Evolutionary conservation across 2,888 invertebrate species (phyloP), one percentile per base, ranked within the genome.

Genomic region (Azorinus chamasolen): DNA sequence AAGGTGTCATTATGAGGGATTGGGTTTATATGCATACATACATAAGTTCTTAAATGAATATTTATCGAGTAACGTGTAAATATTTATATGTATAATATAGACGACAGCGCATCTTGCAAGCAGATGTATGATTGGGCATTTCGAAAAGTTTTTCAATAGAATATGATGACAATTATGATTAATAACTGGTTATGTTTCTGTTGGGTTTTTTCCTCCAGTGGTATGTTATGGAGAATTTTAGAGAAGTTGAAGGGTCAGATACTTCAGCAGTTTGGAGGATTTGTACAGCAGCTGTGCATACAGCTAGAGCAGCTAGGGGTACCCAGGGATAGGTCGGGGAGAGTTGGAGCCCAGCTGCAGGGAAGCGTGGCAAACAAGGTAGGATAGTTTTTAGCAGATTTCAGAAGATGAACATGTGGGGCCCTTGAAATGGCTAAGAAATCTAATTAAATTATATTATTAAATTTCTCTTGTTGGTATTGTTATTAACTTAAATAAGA

Each of bases 281-380:
- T 83, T 45, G 72, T 58, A 5, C 16, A n/a, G 5, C 59, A 75
- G 10, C 61, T 85, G 0, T 51, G 70, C 25, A 20, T 25, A 18
- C 74, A 83, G 24, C 72, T 87, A 8, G 46, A 63, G 8, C 37
- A 54, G 1, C 63, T 70, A 0, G 79, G 73, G 18, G 64, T 84
- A 8, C 55, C 64, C 8, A 20, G 20, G 2, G 55, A 62, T 16
- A 69, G 79, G 25, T 69, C 71, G 16, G 55, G 65, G 16, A 59
- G 77, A 43, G 77, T 81, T 16, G 58, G 69, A 18, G 27, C 57
- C 25, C 83, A 81, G 41, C 46, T 85, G 1, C 41, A 66, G 18
- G 48, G 65, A 24, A 84, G 73, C 70, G 73, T 83, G 43, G 43
- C 32, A 16, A 73, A 79, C 25, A 84, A 84, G 82, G 86, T 84